Conservation (phyloP, 2,888 invertebrate species). For the Chloromyia formosa region DNA sequence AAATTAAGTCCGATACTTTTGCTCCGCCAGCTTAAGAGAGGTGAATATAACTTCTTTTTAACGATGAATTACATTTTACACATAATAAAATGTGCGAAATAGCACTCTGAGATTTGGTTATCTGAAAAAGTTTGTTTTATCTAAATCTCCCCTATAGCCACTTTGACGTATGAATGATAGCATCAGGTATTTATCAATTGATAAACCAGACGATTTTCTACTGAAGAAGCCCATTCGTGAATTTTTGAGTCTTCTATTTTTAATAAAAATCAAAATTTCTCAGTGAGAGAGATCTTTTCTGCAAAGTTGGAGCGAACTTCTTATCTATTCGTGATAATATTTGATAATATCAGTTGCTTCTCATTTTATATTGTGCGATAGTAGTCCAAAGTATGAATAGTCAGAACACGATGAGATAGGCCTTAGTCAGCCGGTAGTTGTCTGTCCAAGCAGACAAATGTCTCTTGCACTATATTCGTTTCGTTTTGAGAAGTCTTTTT, state of each 20-base stretch:
- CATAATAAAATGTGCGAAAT: background rate
- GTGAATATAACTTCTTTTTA: too few relatives aligned
- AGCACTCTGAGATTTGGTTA: background rate
- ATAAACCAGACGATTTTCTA: background rate
- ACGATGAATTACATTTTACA: too few relatives aligned
- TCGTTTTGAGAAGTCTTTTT: background rate
- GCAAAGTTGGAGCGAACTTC: background rate
- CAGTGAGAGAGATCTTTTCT: background rate
- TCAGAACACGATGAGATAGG: background rate
- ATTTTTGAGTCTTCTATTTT: background rate
- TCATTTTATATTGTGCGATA: background rate
- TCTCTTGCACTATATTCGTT: background rate
- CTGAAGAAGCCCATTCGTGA: background rate
- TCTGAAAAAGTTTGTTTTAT: background rate
- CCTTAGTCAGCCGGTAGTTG: slow-evolving; percentile 25
- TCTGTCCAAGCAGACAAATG: slow-evolving; percentile 15
- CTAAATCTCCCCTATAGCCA: too few relatives aligned
- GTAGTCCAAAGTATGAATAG: slow-evolving; percentile 18
- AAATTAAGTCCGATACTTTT: too few relatives aligned
- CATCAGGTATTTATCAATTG: background rate
- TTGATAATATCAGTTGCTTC: background rate
- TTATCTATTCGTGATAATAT: background rate
- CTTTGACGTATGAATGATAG: background rate
- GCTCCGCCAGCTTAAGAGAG: too few relatives aligned
- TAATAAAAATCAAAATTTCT: background rate